Percentiles rank a stretch among this genome's conserved stretches.
phyloP scores from a whole-genome alignment of 2,797 vertebrate genomes.

The Lophotriccus pileatus region DNA sequence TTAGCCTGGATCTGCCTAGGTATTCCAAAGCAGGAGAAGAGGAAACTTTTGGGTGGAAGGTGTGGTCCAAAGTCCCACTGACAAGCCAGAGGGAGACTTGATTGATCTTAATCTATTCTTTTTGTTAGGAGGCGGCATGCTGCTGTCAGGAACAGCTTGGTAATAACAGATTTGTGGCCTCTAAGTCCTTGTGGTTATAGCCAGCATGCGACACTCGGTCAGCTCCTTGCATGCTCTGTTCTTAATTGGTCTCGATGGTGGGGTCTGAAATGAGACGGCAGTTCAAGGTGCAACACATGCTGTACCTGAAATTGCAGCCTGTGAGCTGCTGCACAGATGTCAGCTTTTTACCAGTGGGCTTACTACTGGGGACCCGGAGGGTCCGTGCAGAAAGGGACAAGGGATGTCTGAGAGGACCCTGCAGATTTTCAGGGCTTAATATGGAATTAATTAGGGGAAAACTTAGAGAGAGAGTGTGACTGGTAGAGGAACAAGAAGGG shows the following conservation, averaged over 20 bases:
- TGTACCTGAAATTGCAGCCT: constrained; percentile 83
- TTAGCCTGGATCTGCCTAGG: constrained; percentile 74
- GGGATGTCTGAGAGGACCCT: constrained; percentile 36
- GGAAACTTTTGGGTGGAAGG: constrained; percentile 76
- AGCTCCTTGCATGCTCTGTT: constrained; percentile 55
- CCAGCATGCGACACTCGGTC: constrained; percentile 66
- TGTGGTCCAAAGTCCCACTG: constrained; percentile 78
- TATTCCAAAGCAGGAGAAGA: constrained; percentile 70
- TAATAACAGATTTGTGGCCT: constrained; percentile 79
- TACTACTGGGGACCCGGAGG: constrained; percentile 56
- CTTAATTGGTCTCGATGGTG: constrained; percentile 83
- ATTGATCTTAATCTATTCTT: constrained; percentile 81
- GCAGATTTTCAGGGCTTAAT: background rate
- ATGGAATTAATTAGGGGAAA: constrained; percentile 54
- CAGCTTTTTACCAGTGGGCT: constrained; percentile 65
- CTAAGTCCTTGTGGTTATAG: constrained; percentile 79
- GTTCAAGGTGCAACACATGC: constrained; percentile 86
- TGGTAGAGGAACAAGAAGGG: background rate
- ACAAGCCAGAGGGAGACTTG: constrained; percentile 76
- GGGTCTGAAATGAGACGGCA: constrained; percentile 74
- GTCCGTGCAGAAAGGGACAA: constrained; percentile 21
- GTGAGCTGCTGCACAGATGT: constrained; percentile 85
- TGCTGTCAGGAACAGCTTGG: constrained; percentile 83
- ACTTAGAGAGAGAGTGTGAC: background rate
- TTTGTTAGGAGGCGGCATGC: constrained; percentile 78